Evolutionary conservation across 2,797 vertebrate species (phyloP).

Genomic region (Spinibarbus caldwelli): DNA sequence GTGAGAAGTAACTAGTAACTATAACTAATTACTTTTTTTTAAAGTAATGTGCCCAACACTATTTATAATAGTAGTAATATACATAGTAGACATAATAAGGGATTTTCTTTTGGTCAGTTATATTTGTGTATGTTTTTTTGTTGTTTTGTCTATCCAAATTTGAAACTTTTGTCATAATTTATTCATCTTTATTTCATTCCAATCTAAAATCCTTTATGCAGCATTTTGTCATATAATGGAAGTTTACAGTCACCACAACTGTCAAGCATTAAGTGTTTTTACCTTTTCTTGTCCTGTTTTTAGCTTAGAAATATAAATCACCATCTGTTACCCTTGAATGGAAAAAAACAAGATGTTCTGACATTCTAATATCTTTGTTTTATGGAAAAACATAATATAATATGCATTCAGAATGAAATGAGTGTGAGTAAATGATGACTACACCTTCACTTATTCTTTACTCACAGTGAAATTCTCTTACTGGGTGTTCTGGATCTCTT

Average conservation of each 20-base stretch:
- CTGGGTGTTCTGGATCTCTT: slow-evolving; percentile 23
- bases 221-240: neutral
- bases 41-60: no score
- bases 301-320: no score
- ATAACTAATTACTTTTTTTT: no score
- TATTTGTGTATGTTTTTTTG: no score
- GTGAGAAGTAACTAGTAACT: no score
- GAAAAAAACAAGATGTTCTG: neutral
- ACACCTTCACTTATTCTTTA: neutral
- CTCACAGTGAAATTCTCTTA: slow-evolving; percentile 24
- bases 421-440: neutral
- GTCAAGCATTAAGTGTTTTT: no score
- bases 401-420: neutral
- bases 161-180: neutral
- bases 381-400: neutral
- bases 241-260: neutral
- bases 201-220: neutral
- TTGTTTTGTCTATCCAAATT: neutral
- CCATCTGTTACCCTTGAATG: no score
- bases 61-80: neutral
- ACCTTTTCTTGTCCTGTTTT: no score
- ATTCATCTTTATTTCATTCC: neutral
- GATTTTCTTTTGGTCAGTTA: neutral
- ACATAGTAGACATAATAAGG: neutral
- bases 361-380: no score